Conservation (phyloP, 2,888 invertebrate species). For the Cryptocephalus primarius region DNA sequence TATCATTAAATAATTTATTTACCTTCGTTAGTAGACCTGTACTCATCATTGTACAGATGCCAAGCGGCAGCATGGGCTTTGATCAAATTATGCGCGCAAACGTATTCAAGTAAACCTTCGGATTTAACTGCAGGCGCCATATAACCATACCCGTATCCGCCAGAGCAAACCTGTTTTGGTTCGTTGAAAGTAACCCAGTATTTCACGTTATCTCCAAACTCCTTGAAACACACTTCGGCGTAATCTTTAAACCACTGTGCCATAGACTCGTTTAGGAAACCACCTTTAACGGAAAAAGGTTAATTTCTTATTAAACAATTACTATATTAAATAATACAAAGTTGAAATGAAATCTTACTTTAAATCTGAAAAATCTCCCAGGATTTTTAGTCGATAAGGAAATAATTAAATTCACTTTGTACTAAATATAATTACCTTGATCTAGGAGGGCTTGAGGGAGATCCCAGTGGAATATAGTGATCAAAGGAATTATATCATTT, state of each 20-base stretch:
- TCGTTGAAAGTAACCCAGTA: slow-evolving; percentile 3
- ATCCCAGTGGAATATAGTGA: slow-evolving; percentile 2
- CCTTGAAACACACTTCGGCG: slow-evolving; percentile 1
- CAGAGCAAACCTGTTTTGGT: neutral
- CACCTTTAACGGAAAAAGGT: neutral
- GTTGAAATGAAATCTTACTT: no score
- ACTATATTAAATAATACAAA: no score
- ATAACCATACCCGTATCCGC: neutral
- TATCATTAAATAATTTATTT: neutral
- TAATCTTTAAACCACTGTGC: neutral
- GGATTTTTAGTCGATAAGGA: no score
- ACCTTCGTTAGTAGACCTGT: neutral
- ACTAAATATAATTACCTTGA: no score
- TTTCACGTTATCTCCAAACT: slow-evolving; percentile 1
- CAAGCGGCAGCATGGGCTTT: slow-evolving; percentile 1
- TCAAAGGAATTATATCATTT: slow-evolving; percentile 1
- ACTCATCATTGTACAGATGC: slow-evolving; percentile 2
- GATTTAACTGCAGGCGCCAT: neutral
- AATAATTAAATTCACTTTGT: no score
- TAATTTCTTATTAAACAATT: no score
- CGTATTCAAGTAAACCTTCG: neutral
- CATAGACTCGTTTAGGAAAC: slow-evolving; percentile 1
- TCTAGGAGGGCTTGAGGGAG: neutral
- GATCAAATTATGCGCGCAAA: slow-evolving; percentile 2
- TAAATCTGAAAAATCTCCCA: no score